These are phyloP conservation scores for Tangara arthus DNA, from an alignment of 2,797 vertebrate genomes.

Conservation along the genomic window DNA sequence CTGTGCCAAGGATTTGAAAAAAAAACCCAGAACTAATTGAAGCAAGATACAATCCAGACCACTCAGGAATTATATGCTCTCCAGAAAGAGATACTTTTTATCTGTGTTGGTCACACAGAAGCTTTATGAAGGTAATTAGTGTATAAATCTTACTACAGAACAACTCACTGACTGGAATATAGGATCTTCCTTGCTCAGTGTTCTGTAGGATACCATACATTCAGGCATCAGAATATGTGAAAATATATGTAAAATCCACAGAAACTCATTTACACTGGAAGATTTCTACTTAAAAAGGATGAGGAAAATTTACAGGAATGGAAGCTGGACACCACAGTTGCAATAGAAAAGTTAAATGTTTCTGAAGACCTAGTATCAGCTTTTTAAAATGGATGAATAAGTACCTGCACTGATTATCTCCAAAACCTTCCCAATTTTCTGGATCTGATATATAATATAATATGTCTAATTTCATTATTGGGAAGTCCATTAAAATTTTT, in stretches of 20 bases:
- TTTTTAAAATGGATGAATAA: neutral
- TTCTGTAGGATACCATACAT: neutral
- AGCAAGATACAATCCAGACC: neutral
- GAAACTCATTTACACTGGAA: neutral
- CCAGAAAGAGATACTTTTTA: neutral
- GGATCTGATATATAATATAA: neutral
- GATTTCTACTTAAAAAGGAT: neutral
- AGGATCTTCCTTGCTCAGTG: neutral
- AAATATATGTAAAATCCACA: neutral
- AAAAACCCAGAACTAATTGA: neutral
- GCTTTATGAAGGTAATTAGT: neutral
- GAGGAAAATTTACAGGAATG: neutral
- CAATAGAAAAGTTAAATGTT: neutral
- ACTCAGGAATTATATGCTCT: neutral
- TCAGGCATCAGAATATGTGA: neutral
- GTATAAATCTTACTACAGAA: neutral
- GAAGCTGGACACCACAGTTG: neutral
- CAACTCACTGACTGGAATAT: neutral
- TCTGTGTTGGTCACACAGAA: neutral
- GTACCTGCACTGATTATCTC: neutral
- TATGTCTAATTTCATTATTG: neutral
- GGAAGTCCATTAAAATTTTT: neutral
- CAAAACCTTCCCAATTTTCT: neutral
- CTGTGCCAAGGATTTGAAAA: neutral
- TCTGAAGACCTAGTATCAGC: neutral